phyloP scores from a whole-genome alignment of 2,797 vertebrate genomes.

The Pelochelys cantorii region DNA sequence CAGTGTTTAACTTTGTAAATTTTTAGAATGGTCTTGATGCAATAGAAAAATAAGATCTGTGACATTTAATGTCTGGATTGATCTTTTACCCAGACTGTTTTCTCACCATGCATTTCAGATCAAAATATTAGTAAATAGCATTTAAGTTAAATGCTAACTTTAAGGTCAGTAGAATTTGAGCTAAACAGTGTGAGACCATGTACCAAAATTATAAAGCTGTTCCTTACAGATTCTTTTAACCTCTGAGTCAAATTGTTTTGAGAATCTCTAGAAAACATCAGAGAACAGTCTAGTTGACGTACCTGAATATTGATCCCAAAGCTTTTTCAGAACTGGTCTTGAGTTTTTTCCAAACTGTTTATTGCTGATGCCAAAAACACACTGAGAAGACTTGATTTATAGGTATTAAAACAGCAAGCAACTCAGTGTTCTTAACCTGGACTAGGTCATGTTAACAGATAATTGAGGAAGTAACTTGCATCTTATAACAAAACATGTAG shows the following conservation, averaged over 20 bases:
- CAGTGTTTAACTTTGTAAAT: slow-evolving; percentile 1
- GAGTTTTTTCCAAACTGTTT: neutral
- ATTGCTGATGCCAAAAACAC: neutral
- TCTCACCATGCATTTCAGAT: neutral
- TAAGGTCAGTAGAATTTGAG: neutral
- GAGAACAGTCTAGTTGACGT: neutral
- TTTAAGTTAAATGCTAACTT: neutral
- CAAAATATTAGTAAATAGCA: neutral
- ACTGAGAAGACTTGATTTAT: neutral
- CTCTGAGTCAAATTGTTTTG: neutral
- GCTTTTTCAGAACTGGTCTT: neutral
- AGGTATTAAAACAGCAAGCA: neutral
- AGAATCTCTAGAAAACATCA: neutral
- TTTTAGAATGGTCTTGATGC: neutral
- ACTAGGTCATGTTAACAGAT: neutral
- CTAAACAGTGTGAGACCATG: neutral
- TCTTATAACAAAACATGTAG: too few species aligned
- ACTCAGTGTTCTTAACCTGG: neutral
- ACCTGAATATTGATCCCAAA: neutral
- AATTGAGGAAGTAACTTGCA: neutral
- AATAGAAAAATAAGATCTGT: neutral
- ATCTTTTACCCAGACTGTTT: slow-evolving; percentile 4
- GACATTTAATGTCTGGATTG: neutral
- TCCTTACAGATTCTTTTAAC: neutral
- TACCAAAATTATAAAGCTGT: neutral